A percentile compares a stretch with the other conserved stretches of the same genome.
Evolutionary conservation across 2,888 invertebrate species (phyloP).

Genomic region (Deilephila porcellus): DNA sequence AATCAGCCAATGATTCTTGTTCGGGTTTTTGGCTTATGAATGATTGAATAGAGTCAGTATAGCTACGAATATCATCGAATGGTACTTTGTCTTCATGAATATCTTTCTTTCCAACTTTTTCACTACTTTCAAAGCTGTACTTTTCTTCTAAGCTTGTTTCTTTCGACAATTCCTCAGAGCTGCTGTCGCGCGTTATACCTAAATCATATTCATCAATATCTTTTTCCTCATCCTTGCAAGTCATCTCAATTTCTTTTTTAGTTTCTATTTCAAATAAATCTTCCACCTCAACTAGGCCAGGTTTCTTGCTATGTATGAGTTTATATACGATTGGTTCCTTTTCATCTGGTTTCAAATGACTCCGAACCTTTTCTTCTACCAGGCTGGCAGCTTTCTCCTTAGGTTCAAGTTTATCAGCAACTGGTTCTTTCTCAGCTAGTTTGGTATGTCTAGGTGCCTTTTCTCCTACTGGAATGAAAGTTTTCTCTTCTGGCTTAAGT

Average conservation of each 20-base stretch:
- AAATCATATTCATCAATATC: constrained; percentile 50
- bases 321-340: background rate
- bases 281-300: background rate
- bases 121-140: constrained; percentile 71
- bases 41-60: constrained; percentile 48
- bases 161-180: constrained; percentile 76
- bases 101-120: constrained; percentile 63
- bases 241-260: constrained; percentile 49
- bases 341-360: background rate
- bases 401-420: background rate
- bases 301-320: background rate
- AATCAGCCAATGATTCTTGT: constrained; percentile 42
- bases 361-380: constrained; percentile 1
- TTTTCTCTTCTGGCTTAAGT: background rate
- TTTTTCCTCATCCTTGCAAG: constrained; percentile 49
- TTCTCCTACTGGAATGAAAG: background rate
- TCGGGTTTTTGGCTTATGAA: constrained; percentile 47
- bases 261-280: constrained; percentile 31
- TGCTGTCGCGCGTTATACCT: constrained; percentile 51
- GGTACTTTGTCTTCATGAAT: constrained; percentile 35
- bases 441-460: constrained; percentile 32
- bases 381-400: constrained; percentile 25
- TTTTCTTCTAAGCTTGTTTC: constrained; percentile 79
- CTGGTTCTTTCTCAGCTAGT: constrained; percentile 12
- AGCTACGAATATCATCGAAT: constrained; percentile 41